A percentile compares a stretch with the other conserved stretches of the same genome.
These are phyloP conservation scores for Aegotheles bennettii DNA, from an alignment of 2,113 vertebrate species.

Conservation along the genomic window DNA sequence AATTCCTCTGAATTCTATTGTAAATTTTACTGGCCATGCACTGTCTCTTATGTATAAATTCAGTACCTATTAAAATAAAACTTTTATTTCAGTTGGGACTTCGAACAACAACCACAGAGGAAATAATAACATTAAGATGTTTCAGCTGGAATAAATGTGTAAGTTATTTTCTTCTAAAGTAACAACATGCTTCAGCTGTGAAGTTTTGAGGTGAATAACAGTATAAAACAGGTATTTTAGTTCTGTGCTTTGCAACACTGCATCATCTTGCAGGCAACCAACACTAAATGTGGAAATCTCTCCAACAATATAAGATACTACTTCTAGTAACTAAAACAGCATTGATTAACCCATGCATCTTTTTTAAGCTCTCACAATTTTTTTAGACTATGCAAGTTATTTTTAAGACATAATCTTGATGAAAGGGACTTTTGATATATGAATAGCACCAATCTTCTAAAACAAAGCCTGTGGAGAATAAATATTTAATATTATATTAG, in stretches of 20 bases:
- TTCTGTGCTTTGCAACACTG: background rate
- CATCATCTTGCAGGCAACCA: background rate
- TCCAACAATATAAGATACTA: background rate
- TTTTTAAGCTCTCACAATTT: constrained; percentile 11
- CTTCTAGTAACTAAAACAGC: background rate
- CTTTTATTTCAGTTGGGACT: background rate
- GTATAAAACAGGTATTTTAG: background rate
- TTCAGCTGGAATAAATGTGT: background rate
- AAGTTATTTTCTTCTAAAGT: background rate
- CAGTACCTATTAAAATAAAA: background rate
- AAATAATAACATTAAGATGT: background rate
- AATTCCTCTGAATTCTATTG: background rate
- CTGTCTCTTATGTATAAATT: background rate
- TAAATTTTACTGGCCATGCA: background rate
- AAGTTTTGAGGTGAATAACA: background rate
- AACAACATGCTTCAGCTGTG: background rate
- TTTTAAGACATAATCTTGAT: constrained; percentile 34
- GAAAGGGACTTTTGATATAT: background rate
- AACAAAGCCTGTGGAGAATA: constrained; percentile 2
- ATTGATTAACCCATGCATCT: constrained; percentile 13
- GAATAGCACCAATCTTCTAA: constrained; percentile 4
- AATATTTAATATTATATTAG: constrained; percentile 32
- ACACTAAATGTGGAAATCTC: background rate
- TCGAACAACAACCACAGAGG: background rate
- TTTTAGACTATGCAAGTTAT: constrained; percentile 4